Conservation (phyloP, 1,140 invertebrate genomes). For the Zophobas morio region DNA sequence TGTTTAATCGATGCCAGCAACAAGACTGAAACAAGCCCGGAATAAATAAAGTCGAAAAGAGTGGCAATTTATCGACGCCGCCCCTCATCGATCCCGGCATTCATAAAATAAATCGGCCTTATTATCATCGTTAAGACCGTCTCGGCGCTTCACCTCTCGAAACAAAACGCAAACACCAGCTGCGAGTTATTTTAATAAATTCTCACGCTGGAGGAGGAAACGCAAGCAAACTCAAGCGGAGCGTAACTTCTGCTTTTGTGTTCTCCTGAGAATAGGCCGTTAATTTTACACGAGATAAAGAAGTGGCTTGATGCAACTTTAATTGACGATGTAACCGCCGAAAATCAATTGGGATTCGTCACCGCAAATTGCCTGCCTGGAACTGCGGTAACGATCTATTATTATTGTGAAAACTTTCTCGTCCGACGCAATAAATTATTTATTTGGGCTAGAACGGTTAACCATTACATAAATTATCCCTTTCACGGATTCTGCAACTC, state of each 20-base stretch:
- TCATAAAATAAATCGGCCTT: slow-evolving; percentile 22
- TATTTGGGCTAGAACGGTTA: slow-evolving; percentile 5
- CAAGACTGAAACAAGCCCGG: neutral
- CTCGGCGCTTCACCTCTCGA: slow-evolving; percentile 12
- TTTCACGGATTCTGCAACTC: neutral
- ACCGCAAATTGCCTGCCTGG: slow-evolving; percentile 6
- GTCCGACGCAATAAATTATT: slow-evolving; percentile 3
- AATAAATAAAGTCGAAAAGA: too few species aligned
- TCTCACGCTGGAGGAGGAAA: slow-evolving; percentile 35
- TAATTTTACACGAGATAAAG: slow-evolving; percentile 9
- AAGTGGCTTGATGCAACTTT: slow-evolving; percentile 12
- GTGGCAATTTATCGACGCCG: neutral
- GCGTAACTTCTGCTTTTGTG: slow-evolving; percentile 32
- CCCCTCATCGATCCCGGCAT: slow-evolving; percentile 21
- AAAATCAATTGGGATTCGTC: slow-evolving; percentile 15
- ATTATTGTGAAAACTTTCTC: neutral
- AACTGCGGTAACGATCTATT: neutral
- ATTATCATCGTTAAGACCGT: slow-evolving; percentile 19
- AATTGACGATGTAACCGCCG: slow-evolving; percentile 11
- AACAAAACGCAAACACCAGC: slow-evolving; percentile 31
- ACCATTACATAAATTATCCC: neutral
- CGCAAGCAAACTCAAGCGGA: slow-evolving; percentile 17
- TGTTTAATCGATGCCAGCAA: slow-evolving; percentile 28
- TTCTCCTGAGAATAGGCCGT: slow-evolving; percentile 7
- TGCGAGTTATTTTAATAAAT: slow-evolving; percentile 41